Base-by-base conservation (phyloP, 1,140 invertebrate species). In the Lepidurus arcticus region DNA sequence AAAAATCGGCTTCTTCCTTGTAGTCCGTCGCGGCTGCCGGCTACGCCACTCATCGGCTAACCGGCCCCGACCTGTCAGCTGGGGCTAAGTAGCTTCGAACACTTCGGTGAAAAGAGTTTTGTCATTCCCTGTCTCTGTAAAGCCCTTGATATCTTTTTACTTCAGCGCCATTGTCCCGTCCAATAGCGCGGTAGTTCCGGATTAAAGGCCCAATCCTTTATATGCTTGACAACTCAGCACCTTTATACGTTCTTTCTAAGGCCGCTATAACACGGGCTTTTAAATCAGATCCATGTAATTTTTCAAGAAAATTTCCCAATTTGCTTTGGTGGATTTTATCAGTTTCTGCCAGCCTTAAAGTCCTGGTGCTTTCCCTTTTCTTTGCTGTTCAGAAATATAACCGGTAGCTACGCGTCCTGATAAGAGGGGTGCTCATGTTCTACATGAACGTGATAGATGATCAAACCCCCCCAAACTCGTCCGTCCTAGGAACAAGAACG, bases 191-290 rank as follows among this genome's bases (percentile, higher is more conserved):
- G 53, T 65, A 65, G 16, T 65, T 65, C 53, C 16, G 53, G 53
- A 65, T 65, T 65, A 65, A 65, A 65, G 34, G 16, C 53, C 53
- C 53, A 65, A 65, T 65, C 53, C 53, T 65, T 65, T 65, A 65
- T 65, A 65, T 16, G 16, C 53, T 13, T 65, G 53, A 65, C 53
- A 65, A 21, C 53, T 21, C 21, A 65, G 21, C 53, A 65, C 53
- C 53, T 65, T 21, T 65, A 34, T 65, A 65, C 53, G 53, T 7
- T 65, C 53, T 13, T 34, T 34, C 34, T 21, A 65, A 65, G 53
- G 21, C 53, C 53, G 21, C n/a, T 13, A 16, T 65, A 65, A 65
- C 53, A n/a, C 21, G 8, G 53, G 53, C 9, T 21, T 65, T 34
- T 34, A 34, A 34, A 34, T 34, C 2, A 34, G 34, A 4, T 34